These are phyloP conservation scores for Agrypnus murinus DNA, from an alignment of 2,888 invertebrate genomes.

Conservation along the genomic window DNA sequence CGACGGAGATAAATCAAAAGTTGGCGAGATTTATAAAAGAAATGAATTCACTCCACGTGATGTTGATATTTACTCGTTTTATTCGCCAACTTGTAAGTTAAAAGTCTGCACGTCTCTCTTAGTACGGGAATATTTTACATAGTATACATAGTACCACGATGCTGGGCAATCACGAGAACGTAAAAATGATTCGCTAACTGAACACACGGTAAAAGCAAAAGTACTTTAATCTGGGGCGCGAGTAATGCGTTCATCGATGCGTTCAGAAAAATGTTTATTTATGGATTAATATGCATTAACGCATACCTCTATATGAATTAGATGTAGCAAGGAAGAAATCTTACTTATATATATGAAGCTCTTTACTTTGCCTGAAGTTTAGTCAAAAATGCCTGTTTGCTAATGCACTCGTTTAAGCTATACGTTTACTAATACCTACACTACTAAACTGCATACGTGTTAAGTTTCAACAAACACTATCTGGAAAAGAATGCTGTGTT, in stretches of 20 bases:
- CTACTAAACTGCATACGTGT: too few relatives aligned
- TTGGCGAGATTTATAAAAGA: conserved; percentile 52
- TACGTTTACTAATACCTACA: too few relatives aligned
- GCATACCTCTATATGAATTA: too few relatives aligned
- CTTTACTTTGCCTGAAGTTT: too few relatives aligned
- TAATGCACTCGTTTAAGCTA: too few relatives aligned
- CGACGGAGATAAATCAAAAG: conserved; percentile 55
- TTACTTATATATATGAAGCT: too few relatives aligned
- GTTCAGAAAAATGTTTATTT: conserved; percentile 31
- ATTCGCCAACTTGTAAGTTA: conserved; percentile 30
- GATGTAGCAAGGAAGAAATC: too few relatives aligned
- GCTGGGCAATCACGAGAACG: conserved; percentile 1
- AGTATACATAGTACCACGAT: too few relatives aligned
- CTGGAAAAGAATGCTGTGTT: too few relatives aligned
- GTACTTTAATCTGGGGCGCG: not conserved
- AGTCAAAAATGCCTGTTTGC: too few relatives aligned
- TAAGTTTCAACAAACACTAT: too few relatives aligned
- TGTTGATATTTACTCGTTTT: conserved; percentile 48
- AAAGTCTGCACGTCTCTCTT: conserved; percentile 31
- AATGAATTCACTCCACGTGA: conserved; percentile 50
- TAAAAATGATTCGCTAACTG: conserved; percentile 10
- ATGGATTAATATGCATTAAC: conserved; percentile 23
- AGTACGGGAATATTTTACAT: conserved; percentile 16
- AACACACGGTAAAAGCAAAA: conserved; percentile 22
- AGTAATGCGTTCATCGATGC: conserved; percentile 23